Base-by-base conservation (phyloP, 1,140 invertebrate species). In the Bilobella aurantiaca region DNA sequence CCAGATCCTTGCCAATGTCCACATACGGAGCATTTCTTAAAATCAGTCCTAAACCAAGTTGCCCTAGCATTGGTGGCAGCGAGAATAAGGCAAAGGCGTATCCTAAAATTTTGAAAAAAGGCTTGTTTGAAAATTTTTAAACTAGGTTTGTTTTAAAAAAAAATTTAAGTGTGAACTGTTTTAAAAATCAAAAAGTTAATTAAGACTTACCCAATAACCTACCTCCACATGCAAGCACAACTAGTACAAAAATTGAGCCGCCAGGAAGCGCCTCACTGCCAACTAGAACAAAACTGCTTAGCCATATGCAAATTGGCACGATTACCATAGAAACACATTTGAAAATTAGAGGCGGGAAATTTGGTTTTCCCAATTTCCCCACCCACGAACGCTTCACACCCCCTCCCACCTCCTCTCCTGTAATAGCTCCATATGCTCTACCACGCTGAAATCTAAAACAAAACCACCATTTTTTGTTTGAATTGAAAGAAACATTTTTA, bases 61-160 rank as follows among this genome's bases (percentile, higher is more conserved):
- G 69, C 1, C 68, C 71, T 2, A 72, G 31, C 57, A 72, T 59
- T 2, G 68, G 65, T 18, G 71, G 71, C 18, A 72, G 28, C 47
- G 61, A 49, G 18, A 68, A 8, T 2, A 64, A 8, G 16, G 58
- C 30, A 8, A 65, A 37, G 14, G 49, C 8, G 28, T 61, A 66
- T 3, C 70, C 70, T 71, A 37, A n/a, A 46, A 53, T 31, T 37
- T 60, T 21, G n/a, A 29, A 42, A 3, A 23, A n/a, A n/a, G n/a
- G n/a, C n/a, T n/a, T n/a, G n/a, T n/a, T n/a, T n/a, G n/a, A n/a
- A n/a, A n/a, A n/a, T n/a, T n/a, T n/a, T n/a, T n/a, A n/a, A n/a
- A n/a, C n/a, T n/a, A n/a, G n/a, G 5, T 8, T 28, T 23, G n/a
- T 57, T 28, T 12, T 57, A 12, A 5, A 5, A 57, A 57, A 8